Conservation (phyloP, 2,797 vertebrate species). For the Sylvia borin region DNA sequence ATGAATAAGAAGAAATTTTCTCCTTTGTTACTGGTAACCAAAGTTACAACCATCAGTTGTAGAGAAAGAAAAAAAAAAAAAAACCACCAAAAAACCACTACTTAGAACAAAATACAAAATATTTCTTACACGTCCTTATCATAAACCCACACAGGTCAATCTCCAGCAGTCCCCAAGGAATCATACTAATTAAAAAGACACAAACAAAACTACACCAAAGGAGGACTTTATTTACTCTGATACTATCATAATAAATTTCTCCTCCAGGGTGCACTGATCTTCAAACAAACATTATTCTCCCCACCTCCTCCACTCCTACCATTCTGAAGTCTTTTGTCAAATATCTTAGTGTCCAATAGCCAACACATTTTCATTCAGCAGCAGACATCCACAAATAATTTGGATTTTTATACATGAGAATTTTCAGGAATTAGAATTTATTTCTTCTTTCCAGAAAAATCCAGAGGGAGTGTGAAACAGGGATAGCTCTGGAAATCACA, state of each 20-base stretch:
- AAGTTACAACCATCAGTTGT: neutral
- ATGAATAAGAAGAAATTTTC: neutral
- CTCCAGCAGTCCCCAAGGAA: constrained; percentile 24
- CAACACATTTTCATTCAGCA: neutral
- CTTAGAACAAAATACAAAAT: neutral
- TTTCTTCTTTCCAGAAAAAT: neutral
- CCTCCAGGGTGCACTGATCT: constrained; percentile 51
- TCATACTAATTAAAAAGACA: constrained; percentile 38
- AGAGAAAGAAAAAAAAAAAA: neutral
- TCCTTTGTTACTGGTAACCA: neutral
- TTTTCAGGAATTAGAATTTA: neutral
- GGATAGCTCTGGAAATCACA: neutral
- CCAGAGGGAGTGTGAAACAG: neutral
- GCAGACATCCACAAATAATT: neutral
- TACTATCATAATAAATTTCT: constrained; percentile 60
- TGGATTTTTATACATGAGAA: neutral
- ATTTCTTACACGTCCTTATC: neutral
- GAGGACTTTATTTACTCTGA: constrained; percentile 50
- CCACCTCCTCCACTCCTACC: neutral
- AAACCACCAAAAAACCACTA: neutral
- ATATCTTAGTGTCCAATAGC: neutral
- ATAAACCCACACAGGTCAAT: constrained; percentile 1
- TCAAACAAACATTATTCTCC: constrained; percentile 52
- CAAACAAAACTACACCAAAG: constrained; percentile 42
- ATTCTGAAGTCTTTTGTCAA: neutral